phyloP scores from a whole-genome alignment of 2,888 invertebrate genomes.

The Brenthis hecate region DNA sequence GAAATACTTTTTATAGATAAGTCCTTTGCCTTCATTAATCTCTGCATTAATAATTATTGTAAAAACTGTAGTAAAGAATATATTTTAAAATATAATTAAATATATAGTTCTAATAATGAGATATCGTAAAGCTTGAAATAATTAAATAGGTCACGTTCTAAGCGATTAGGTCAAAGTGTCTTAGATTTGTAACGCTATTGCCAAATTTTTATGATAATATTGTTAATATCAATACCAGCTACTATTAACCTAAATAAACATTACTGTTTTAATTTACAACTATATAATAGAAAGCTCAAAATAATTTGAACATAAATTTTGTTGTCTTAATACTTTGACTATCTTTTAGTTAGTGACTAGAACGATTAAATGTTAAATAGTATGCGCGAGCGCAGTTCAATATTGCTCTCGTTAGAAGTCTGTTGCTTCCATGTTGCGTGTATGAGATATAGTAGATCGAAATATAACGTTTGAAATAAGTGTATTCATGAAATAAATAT shows the following conservation, averaged over 20 bases:
- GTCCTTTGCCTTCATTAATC: no score
- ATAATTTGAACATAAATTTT: not conserved
- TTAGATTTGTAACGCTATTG: conserved; percentile 33
- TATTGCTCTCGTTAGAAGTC: conserved; percentile 48
- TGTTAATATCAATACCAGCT: conserved; percentile 31
- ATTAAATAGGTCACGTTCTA: conserved; percentile 35
- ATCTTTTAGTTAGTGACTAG: conserved; percentile 17
- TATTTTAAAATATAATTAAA: not conserved
- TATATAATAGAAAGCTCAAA: not conserved
- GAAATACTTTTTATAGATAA: no score
- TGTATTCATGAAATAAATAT: conserved; percentile 23
- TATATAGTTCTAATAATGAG: not conserved
- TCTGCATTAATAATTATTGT: no score
- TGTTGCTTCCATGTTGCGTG: conserved; percentile 42
- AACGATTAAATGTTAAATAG: conserved; percentile 20
- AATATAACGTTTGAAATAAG: conserved; percentile 11
- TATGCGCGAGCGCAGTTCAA: conserved; percentile 44
- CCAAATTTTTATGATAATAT: conserved; percentile 37
- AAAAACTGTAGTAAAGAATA: no score
- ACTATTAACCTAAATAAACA: conserved; percentile 40
- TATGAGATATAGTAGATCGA: conserved; percentile 13
- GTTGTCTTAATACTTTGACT: conserved; percentile 5
- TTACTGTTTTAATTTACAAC: not conserved
- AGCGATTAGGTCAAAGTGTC: conserved; percentile 25
- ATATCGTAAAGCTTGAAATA: not conserved